These are phyloP conservation scores for Ecliptopera silaceata DNA, from an alignment of 2,888 invertebrate genomes.

Conservation along the genomic window DNA sequence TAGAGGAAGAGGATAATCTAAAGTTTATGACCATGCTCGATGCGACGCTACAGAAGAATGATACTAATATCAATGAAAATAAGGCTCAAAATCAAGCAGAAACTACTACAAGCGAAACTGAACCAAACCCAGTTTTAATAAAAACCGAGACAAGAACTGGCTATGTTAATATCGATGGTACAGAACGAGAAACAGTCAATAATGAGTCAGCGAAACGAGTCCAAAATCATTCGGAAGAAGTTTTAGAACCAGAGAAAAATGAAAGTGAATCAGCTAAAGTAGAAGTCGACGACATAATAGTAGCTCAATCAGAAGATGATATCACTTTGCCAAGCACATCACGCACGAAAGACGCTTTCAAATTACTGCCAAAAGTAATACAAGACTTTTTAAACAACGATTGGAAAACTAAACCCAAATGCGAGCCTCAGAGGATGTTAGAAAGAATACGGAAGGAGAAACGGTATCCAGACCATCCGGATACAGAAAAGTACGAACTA, in stretches of 20 bases:
- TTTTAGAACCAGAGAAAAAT: constrained; percentile 4
- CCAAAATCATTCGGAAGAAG: constrained; percentile 50
- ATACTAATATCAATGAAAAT: constrained; percentile 31
- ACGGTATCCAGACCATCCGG: constrained; percentile 82
- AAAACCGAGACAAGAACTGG: constrained; percentile 75
- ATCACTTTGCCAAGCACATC: constrained; percentile 62
- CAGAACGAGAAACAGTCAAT: constrained; percentile 66
- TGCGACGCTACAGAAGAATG: constrained; percentile 48
- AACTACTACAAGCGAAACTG: constrained; percentile 27
- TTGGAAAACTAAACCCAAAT: constrained; percentile 79
- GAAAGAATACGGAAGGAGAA: constrained; percentile 87
- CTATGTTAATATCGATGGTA: constrained; percentile 74
- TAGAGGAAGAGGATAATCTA: constrained; percentile 77
- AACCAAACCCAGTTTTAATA: constrained; percentile 62
- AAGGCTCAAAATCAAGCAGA: constrained; percentile 33
- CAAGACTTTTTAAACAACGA: constrained; percentile 81
- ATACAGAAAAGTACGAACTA: constrained; percentile 85
- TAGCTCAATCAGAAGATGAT: constrained; percentile 51
- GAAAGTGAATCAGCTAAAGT: constrained; percentile 39
- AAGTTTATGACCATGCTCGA: constrained; percentile 73
- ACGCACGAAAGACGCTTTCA: constrained; percentile 63
- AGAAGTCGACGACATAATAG: constrained; percentile 72
- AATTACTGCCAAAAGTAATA: constrained; percentile 81
- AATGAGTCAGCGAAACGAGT: constrained; percentile 67
- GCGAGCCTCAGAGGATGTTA: constrained; percentile 88